Percentiles rank a stretch among this genome's conserved stretches.
Conservation (phyloP, 1,140 invertebrate genomes). For the Drosophila repletoides region DNA sequence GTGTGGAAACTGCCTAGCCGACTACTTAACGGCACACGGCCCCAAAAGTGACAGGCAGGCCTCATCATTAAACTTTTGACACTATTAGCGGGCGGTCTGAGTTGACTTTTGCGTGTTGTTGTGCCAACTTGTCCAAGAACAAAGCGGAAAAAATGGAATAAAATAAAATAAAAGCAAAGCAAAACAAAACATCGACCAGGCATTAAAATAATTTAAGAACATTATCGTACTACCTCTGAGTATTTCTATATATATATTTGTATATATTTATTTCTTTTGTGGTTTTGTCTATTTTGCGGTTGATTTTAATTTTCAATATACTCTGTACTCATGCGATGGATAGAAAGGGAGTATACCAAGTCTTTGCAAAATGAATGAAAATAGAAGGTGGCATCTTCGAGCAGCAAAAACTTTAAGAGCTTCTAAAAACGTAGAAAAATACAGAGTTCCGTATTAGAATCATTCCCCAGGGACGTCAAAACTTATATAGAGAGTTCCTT, state of each 20-base stretch:
- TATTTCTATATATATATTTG: background rate
- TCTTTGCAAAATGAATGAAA: no score
- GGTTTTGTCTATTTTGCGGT: conserved; percentile 21
- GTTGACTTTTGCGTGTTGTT: conserved; percentile 21
- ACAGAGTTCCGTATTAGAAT: no score
- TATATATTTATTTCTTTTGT: conserved; percentile 7
- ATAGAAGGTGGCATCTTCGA: no score
- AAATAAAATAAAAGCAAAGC: conserved; percentile 3
- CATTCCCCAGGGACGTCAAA: no score
- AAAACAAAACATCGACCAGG: conserved; percentile 16
- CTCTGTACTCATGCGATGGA: no score
- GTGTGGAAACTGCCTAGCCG: conserved; percentile 12
- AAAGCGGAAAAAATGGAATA: conserved; percentile 15
- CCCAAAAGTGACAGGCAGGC: conserved; percentile 66
- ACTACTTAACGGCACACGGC: conserved; percentile 64
- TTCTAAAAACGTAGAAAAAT: no score
- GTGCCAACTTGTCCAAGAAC: conserved; percentile 25
- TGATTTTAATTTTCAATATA: conserved; percentile 26
- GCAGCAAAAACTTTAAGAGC: no score
- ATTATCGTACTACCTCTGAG: conserved; percentile 45
- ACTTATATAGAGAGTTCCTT: no score
- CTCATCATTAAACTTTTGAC: conserved; percentile 79
- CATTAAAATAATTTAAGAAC: conserved; percentile 68
- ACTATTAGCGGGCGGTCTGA: conserved; percentile 59
- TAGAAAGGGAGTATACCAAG: no score